Evolutionary conservation across 2,888 invertebrate genomes (phyloP), one percentile per base, ranked within the genome.

Genomic region (Diachrysia chrysitis): DNA sequence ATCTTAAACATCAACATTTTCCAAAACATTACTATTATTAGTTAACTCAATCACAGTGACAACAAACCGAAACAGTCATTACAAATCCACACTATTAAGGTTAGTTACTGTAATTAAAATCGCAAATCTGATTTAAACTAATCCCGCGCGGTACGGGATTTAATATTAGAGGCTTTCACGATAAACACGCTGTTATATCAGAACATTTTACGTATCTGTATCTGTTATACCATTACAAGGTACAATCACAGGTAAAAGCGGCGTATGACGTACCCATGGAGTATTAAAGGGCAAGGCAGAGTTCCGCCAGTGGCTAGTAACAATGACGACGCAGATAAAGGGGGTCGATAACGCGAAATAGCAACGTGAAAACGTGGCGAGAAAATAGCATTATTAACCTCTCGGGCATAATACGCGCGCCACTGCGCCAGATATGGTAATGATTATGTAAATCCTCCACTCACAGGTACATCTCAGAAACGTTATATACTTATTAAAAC

Each of bases 321-420:
- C 92, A 94, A 93, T 93, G 95, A 94, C 93, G 93, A 91, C 91
- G 92, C 89, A 92, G 95, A 93, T 95, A 92, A 94, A 93, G 91
- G 90, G 90, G 90, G 91, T 92, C 93, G 94, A 95, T 94, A 94
- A 93, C 91, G 90, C 92, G 92, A 93, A 94, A 95, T 94, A 93
- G 94, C 93, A 90, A 93, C 91, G 95, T 93, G 94, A 95, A 94
- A 94, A 95, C 92, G 94, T 93, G 93, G 93, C 93, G 94, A 94
- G 95, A 95, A 95, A 95, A 95, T 95, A 93, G 93, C 95, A 95
- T 95, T 95, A 95, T 95, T 95, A 95, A 95, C 95, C 95, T 94
- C 95, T 87, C 87, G 95, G 93, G 95, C 87, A 92, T 95, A 95
- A 95, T 95, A 95, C 92, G 88, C 94, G 93, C 93, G 93, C 94